A percentile compares a stretch with the other conserved stretches of the same genome.
phyloP scores from a whole-genome alignment of 2,888 invertebrate genomes.

The Acanthosepion esculentum region DNA sequence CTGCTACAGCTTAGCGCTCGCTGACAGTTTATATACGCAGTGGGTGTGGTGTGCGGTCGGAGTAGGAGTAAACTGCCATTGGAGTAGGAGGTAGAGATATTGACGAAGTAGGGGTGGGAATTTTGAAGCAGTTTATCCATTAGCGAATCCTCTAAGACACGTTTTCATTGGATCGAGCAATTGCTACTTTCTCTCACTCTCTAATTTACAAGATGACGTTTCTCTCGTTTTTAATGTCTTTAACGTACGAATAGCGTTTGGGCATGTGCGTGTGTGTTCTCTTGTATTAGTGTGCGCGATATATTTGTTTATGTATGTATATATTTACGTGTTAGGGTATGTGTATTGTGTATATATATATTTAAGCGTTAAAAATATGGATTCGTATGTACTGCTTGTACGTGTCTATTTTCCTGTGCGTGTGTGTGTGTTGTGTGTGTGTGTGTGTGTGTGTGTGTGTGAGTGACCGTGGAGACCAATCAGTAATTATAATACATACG shows the following conservation, averaged over 20 bases:
- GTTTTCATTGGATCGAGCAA: not conserved
- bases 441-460: not conserved
- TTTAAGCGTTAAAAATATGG: not conserved
- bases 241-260: not conserved
- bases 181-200: not conserved
- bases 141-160: not conserved
- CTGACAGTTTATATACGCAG: not conserved
- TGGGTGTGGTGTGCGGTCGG: not conserved
- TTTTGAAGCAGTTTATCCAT: not conserved
- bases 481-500: too few species aligned
- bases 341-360: not conserved
- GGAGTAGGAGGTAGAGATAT: not conserved
- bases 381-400: not conserved
- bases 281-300: not conserved
- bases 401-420: not conserved
- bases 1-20: not conserved
- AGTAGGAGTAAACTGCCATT: not conserved
- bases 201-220: not conserved
- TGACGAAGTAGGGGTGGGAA: not conserved
- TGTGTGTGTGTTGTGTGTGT: not conserved
- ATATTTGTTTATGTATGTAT: not conserved
- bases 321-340: too few species aligned
- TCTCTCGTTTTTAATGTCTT: not conserved
- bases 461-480: too few species aligned
- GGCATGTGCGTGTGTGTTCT: not conserved